phyloP scores from a whole-genome alignment of 1,140 invertebrate species.

The Hylyphantes graminicola region DNA sequence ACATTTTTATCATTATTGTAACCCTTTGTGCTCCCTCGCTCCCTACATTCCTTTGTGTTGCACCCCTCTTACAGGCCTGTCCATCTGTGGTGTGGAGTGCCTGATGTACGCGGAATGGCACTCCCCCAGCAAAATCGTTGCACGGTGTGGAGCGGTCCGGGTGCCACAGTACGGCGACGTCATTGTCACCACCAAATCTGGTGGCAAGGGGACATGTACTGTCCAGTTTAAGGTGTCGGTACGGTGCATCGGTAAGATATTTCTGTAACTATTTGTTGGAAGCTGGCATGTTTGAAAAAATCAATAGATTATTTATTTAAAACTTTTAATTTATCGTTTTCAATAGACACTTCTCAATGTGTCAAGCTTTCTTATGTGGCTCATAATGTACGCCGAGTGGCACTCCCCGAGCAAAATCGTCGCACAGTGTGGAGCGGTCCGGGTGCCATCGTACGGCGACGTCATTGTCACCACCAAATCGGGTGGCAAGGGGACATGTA shows the following conservation, averaged over 20 bases:
- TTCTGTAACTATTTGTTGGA: too few relatives aligned
- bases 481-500: too few relatives aligned
- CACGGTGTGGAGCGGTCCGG: slow-evolving; percentile 91
- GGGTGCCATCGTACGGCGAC: too few relatives aligned
- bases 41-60: neutral
- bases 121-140: slow-evolving; percentile 95
- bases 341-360: too few relatives aligned
- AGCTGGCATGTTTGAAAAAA: too few relatives aligned
- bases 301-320: neutral
- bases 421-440: too few relatives aligned
- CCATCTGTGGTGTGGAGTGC: slow-evolving; percentile 96
- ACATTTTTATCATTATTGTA: neutral
- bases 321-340: neutral
- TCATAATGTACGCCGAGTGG: too few relatives aligned
- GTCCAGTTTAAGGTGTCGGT: slow-evolving; percentile 87
- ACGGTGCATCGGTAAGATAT: slow-evolving; percentile 58
- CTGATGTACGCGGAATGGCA: slow-evolving; percentile 97
- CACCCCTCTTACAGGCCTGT: slow-evolving; percentile 76
- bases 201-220: slow-evolving; percentile 92
- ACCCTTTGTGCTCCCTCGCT: neutral
- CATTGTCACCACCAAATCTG: slow-evolving; percentile 89
- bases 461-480: too few relatives aligned
- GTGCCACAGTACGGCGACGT: slow-evolving; percentile 88
- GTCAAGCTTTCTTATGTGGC: too few relatives aligned
- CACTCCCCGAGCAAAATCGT: too few relatives aligned